phyloP scores from a whole-genome alignment of 2,888 invertebrate species.

The Mantis religiosa region DNA sequence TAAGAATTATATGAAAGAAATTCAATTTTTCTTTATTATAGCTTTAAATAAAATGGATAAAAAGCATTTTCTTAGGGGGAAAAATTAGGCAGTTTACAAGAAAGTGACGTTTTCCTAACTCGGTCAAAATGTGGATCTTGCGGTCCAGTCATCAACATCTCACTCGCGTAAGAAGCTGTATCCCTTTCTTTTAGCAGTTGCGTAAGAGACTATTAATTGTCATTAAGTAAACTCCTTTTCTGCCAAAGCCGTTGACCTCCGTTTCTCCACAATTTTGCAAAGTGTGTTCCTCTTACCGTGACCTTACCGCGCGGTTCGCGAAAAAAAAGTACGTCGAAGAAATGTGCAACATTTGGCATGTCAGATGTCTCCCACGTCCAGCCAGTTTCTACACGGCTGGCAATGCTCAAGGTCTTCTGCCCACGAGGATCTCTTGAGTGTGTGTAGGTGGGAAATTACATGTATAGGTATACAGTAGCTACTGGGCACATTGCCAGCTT shows the following conservation, averaged over 20 bases:
- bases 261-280: neutral
- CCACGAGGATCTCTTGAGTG: neutral
- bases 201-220: too few relatives aligned
- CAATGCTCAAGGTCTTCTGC: neutral
- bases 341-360: neutral
- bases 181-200: too few relatives aligned
- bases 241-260: neutral
- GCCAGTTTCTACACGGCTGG: neutral
- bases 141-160: too few relatives aligned
- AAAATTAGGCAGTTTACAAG: too few relatives aligned
- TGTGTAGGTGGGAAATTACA: neutral
- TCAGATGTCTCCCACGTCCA: neutral
- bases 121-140: too few relatives aligned
- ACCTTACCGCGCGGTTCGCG: neutral
- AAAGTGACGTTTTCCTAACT: too few relatives aligned
- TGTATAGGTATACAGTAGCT: neutral
- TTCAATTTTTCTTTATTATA: too few relatives aligned
- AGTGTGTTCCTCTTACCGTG: neutral
- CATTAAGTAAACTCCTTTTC: too few relatives aligned
- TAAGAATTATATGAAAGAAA: too few relatives aligned
- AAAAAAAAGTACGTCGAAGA: neutral
- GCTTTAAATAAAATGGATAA: too few relatives aligned
- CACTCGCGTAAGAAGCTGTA: too few relatives aligned
- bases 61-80: too few relatives aligned
- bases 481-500: neutral